Percentiles rank a stretch among this genome's conserved stretches.
Conservation (phyloP, 53 echinoderm and acorn worm species). For the Zoroaster sp. region DNA sequence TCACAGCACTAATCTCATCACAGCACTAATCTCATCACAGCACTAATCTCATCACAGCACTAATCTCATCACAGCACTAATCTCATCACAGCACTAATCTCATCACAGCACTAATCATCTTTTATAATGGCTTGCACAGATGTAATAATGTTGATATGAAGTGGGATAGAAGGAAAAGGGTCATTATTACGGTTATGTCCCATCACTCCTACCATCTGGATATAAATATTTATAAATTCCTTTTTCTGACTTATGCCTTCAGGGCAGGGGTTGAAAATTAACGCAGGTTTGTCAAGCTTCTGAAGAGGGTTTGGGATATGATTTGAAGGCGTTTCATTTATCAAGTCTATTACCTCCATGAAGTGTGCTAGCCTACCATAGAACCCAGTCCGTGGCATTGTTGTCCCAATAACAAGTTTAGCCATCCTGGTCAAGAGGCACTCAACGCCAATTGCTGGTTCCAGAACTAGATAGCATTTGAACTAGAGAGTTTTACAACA, state of each 20-base stretch:
- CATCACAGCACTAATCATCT: background rate
- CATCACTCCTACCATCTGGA: background rate
- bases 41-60: no score
- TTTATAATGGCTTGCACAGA: background rate
- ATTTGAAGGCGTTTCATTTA: no score
- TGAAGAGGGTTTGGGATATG: no score
- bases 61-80: background rate
- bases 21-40: background rate
- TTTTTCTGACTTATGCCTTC: background rate
- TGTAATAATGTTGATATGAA: background rate
- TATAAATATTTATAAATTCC: background rate
- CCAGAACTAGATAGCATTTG: no score
- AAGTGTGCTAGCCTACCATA: no score
- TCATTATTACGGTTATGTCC: conserved; percentile 12
- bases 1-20: background rate
- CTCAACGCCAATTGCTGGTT: no score
- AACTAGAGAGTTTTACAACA: no score
- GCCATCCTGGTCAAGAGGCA: no score
- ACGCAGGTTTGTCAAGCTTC: background rate
- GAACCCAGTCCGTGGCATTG: no score
- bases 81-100: background rate
- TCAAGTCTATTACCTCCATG: no score
- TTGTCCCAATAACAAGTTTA: no score
- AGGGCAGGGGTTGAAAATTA: background rate
- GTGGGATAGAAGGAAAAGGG: background rate